phyloP scores from a whole-genome alignment of 2,888 invertebrate genomes.

The Gandaritis pyraliata region DNA sequence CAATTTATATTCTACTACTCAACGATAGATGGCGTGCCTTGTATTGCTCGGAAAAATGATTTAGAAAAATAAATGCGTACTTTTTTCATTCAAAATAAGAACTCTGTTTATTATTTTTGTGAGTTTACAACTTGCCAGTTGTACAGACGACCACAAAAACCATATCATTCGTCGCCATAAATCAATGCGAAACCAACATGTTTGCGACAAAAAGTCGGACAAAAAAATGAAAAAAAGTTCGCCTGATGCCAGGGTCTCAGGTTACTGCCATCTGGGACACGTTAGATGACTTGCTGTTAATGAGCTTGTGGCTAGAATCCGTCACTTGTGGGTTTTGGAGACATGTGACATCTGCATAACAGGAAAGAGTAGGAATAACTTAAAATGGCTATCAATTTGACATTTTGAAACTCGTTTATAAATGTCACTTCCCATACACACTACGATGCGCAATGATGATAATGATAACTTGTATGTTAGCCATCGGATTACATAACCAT shows the following conservation, averaged over 20 bases:
- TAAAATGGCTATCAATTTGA: no score
- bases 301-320: constrained; percentile 13
- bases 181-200: constrained; percentile 43
- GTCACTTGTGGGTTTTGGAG: constrained; percentile 4
- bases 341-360: constrained; percentile 3
- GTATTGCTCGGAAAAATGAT: background rate
- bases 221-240: constrained; percentile 41
- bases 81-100: constrained; percentile 4
- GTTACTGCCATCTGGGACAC: constrained; percentile 41
- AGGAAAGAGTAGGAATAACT: background rate
- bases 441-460: no score
- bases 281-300: constrained; percentile 17
- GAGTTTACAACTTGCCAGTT: constrained; percentile 5
- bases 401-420: no score
- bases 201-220: constrained; percentile 35
- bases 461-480: no score
- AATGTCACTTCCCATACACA: no score
- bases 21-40: constrained; percentile 31
- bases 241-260: constrained; percentile 42
- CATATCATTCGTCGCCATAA: constrained; percentile 43
- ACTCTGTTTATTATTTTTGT: constrained; percentile 8
- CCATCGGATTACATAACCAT: no score
- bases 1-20: constrained; percentile 17
- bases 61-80: background rate
- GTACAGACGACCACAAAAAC: constrained; percentile 36